Evolutionary conservation across 2,888 invertebrate species (phyloP).

Genomic region (Boloria selene): DNA sequence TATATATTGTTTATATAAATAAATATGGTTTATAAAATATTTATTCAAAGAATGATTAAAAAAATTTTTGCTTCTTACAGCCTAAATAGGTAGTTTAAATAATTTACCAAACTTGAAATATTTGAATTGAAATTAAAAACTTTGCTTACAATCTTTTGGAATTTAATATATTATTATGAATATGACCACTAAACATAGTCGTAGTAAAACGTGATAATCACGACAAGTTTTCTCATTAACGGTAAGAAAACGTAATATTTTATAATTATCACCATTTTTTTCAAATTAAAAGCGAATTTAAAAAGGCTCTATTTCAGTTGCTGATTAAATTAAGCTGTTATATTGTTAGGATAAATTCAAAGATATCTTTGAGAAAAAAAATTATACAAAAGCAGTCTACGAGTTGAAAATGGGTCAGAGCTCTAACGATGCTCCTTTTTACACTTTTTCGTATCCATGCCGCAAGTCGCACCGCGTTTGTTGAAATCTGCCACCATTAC

Average conservation of each 20-base stretch:
- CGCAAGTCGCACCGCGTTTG: constrained; percentile 34
- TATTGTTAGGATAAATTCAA: constrained; percentile 33
- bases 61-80: too few relatives aligned
- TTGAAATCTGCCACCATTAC: constrained; percentile 36
- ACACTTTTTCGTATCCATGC: constrained; percentile 47
- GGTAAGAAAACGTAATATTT: neutral
- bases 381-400: constrained; percentile 28
- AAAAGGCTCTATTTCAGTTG: constrained; percentile 17
- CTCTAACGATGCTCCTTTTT: constrained; percentile 62
- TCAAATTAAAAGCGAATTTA: constrained; percentile 4
- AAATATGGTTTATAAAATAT: too few relatives aligned
- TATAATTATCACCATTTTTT: too few relatives aligned
- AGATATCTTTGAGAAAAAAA: constrained; percentile 35
- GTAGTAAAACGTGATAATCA: too few relatives aligned
- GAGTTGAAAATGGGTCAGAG: constrained; percentile 57
- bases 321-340: constrained; percentile 35
- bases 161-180: too few relatives aligned
- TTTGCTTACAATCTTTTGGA: too few relatives aligned
- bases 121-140: too few relatives aligned
- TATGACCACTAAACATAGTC: too few relatives aligned
- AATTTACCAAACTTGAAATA: too few relatives aligned
- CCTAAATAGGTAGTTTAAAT: too few relatives aligned
- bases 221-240: neutral
- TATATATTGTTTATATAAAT: too few relatives aligned
- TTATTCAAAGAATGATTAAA: too few relatives aligned